A percentile compares a stretch with the other conserved stretches of the same genome.
phyloP scores from a whole-genome alignment of 2,113 vertebrate species.

The Nesoenas mayeri region DNA sequence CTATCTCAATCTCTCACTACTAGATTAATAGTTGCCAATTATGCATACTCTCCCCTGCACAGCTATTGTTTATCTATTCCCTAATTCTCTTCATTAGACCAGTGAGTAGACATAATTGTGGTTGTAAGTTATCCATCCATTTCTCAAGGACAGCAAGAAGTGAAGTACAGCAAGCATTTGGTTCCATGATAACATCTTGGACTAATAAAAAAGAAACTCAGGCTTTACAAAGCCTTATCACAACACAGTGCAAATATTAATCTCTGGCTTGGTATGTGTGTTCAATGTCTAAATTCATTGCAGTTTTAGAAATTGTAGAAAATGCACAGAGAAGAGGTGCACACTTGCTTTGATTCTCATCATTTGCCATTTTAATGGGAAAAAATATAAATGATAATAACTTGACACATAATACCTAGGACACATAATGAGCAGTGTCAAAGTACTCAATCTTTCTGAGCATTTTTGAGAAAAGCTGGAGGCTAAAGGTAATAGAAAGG shows the following conservation, averaged over 20 bases:
- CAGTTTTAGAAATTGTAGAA: background rate
- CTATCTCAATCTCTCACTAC: slow-evolving; percentile 17
- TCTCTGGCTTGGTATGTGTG: background rate
- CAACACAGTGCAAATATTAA: background rate
- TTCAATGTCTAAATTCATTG: background rate
- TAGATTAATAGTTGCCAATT: slow-evolving; percentile 78
- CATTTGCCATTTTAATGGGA: background rate
- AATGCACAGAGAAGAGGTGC: background rate
- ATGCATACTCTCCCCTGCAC: slow-evolving; percentile 43
- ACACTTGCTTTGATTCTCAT: background rate
- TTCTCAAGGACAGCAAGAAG: slow-evolving; percentile 71
- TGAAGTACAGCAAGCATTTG: background rate
- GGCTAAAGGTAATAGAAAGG: background rate
- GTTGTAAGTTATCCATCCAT: slow-evolving; percentile 62
- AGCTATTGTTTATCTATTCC: slow-evolving; percentile 71
- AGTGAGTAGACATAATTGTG: slow-evolving; percentile 72
- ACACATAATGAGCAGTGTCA: background rate
- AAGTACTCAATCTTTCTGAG: background rate
- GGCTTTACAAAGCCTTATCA: background rate
- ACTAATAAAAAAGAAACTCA: background rate
- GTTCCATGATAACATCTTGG: background rate
- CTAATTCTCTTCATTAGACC: slow-evolving; percentile 75
- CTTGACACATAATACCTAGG: background rate
- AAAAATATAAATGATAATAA: background rate
- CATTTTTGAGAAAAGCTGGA: background rate